A percentile compares a stretch with the other conserved stretches of the same genome.
These are phyloP conservation scores for Calonectris borealis DNA, from an alignment of 2,113 vertebrate species.

Conservation along the genomic window DNA sequence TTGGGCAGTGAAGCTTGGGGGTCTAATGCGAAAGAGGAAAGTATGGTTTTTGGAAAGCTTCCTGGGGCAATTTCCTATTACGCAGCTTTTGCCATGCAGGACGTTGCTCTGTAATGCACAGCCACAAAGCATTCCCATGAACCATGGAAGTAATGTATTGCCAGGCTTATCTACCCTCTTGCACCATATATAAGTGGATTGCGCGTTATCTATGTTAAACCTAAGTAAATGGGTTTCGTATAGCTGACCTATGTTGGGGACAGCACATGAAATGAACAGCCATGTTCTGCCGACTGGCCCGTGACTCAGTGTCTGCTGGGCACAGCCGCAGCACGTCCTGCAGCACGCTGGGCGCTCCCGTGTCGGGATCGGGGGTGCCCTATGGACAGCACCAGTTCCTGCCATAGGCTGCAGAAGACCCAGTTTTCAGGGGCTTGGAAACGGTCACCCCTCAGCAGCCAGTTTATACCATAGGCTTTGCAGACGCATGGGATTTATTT, in stretches of 20 bases:
- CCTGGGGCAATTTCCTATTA: background rate
- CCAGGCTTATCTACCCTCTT: background rate
- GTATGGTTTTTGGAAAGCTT: background rate
- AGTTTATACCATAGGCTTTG: background rate
- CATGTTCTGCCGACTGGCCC: background rate
- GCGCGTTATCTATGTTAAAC: accelerated
- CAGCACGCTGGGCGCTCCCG: accelerated
- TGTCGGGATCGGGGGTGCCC: accelerated
- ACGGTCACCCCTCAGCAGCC: background rate
- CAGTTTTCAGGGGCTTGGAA: background rate
- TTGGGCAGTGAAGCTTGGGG: background rate
- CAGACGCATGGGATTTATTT: background rate
- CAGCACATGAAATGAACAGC: background rate
- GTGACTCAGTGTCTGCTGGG: accelerated
- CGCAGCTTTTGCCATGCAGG: background rate
- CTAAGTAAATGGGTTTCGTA: background rate
- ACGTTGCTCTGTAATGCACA: background rate
- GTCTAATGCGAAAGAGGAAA: background rate
- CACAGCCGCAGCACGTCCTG: background rate
- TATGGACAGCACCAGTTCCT: accelerated
- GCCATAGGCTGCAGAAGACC: background rate
- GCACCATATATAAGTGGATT: accelerated
- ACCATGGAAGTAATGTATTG: background rate
- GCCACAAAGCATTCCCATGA: background rate
- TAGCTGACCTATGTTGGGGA: background rate